phyloP scores from a whole-genome alignment of 2,888 invertebrate species.

The Torymus tubicola region DNA sequence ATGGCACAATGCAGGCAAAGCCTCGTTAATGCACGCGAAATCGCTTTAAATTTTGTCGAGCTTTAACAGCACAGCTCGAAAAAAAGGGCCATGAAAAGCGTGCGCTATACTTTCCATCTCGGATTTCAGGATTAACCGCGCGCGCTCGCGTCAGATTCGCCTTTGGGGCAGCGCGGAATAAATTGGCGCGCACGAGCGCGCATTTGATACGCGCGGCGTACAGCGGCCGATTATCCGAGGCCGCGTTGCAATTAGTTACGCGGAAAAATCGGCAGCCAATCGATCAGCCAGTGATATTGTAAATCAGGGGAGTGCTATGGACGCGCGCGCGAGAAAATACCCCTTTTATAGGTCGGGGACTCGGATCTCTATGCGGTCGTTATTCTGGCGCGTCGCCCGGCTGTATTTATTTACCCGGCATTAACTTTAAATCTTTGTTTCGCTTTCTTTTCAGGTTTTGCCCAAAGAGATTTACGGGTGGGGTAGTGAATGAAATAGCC shows the following conservation, averaged over 20 bases:
- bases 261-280: slow-evolving; percentile 30
- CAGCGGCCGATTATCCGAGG: slow-evolving; percentile 36
- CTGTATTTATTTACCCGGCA: slow-evolving; percentile 50
- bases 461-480: slow-evolving; percentile 17
- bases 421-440: slow-evolving; percentile 52
- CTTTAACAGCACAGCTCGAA: slow-evolving; percentile 1
- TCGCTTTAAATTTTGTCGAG: slow-evolving; percentile 15
- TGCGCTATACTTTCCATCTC: slow-evolving; percentile 9
- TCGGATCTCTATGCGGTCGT: slow-evolving; percentile 4
- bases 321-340: slow-evolving; percentile 23
- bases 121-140: slow-evolving; percentile 20
- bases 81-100: neutral
- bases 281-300: slow-evolving; percentile 53
- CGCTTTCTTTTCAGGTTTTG: slow-evolving; percentile 43
- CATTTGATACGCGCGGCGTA: slow-evolving; percentile 7
- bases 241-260: slow-evolving; percentile 50
- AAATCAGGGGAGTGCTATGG: slow-evolving; percentile 41
- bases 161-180: neutral
- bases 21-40: neutral
- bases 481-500: slow-evolving; percentile 22
- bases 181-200: slow-evolving; percentile 6
- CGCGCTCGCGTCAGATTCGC: neutral
- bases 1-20: neutral
- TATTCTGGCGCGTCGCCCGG: slow-evolving; percentile 25
- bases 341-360: slow-evolving; percentile 39